phyloP scores from a whole-genome alignment of 2,113 vertebrate genomes.

The Perca fluviatilis region DNA sequence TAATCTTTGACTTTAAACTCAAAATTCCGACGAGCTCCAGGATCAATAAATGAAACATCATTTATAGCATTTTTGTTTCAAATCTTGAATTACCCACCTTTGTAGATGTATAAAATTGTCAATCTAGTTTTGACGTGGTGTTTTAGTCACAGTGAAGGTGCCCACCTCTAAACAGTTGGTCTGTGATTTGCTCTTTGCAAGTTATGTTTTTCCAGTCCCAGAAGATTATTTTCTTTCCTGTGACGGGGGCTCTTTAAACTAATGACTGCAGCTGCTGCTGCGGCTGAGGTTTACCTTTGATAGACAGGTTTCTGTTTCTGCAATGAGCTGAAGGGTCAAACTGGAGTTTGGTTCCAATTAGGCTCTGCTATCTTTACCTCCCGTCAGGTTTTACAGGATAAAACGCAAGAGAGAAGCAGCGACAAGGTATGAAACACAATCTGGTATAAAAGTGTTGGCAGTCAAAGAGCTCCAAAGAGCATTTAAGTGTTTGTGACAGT shows the following conservation, averaged over 20 bases:
- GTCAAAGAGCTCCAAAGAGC: slow-evolving; percentile 1
- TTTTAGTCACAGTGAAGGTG: slow-evolving; percentile 10
- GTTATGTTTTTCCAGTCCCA: slow-evolving; percentile 33
- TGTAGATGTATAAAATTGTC: slow-evolving; percentile 27
- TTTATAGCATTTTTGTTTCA: neutral
- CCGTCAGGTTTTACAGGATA: slow-evolving; percentile 2
- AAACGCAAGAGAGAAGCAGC: neutral
- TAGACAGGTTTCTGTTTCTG: slow-evolving; percentile 24
- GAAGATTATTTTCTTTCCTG: slow-evolving; percentile 62
- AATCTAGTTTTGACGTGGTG: slow-evolving; percentile 17
- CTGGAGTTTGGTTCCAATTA: slow-evolving; percentile 45
- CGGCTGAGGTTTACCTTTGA: slow-evolving; percentile 30
- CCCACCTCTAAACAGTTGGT: neutral
- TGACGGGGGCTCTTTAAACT: slow-evolving; percentile 9
- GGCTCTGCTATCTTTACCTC: slow-evolving; percentile 53
- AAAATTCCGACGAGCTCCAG: neutral
- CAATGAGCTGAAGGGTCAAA: neutral
- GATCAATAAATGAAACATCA: slow-evolving; percentile 40
- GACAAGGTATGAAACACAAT: slow-evolving; percentile 8
- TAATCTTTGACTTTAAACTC: slow-evolving; percentile 4
- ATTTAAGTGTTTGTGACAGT: slow-evolving; percentile 25
- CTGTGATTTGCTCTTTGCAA: slow-evolving; percentile 17
- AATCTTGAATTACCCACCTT: neutral
- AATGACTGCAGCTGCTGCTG: neutral
- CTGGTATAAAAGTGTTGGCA: slow-evolving; percentile 10